Percentiles rank a stretch among this genome's conserved stretches.
phyloP scores from a whole-genome alignment of 2,113 vertebrate species.

The Callionymus lyra region DNA sequence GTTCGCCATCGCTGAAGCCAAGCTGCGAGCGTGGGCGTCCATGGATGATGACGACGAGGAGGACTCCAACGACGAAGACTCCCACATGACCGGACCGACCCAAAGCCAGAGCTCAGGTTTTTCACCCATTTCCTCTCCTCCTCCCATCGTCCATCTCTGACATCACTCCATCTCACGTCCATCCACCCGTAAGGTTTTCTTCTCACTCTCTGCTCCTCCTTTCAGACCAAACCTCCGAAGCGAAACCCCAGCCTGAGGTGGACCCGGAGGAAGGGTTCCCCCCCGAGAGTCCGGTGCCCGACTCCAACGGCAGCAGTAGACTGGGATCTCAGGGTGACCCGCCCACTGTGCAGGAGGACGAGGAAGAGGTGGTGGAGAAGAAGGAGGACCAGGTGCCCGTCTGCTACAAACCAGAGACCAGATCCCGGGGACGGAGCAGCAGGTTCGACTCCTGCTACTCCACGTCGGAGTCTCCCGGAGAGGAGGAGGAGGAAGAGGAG shows the following conservation, averaged over 20 bases:
- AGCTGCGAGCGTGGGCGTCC: constrained; percentile 90
- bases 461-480: constrained; percentile 63
- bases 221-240: constrained; percentile 47
- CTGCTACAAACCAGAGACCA: constrained; percentile 51
- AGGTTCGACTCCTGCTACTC: constrained; percentile 71
- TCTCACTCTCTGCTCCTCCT: constrained; percentile 60
- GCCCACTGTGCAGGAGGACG: constrained; percentile 30
- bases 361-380: constrained; percentile 21
- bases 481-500: constrained; percentile 63
- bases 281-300: constrained; percentile 7
- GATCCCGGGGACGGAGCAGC: constrained; percentile 51
- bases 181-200: constrained; percentile 41
- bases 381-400: constrained; percentile 23
- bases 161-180: constrained; percentile 4
- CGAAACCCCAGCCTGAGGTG: constrained; percentile 34
- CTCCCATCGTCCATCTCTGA: constrained; percentile 23
- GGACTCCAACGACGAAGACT: constrained; percentile 81
- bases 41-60: constrained; percentile 84
- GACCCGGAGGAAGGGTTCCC: constrained; percentile 9
- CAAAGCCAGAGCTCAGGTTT: constrained; percentile 45
- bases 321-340: constrained; percentile 25
- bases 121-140: constrained; percentile 11
- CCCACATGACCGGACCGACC: constrained; percentile 55
- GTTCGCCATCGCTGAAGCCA: constrained; percentile 94
- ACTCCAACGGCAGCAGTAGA: too few relatives aligned